A percentile compares a stretch with the other conserved stretches of the same genome.
Evolutionary conservation across 2,797 vertebrate species (phyloP).

Genomic region (Enteromius afrohamiltoni): DNA sequence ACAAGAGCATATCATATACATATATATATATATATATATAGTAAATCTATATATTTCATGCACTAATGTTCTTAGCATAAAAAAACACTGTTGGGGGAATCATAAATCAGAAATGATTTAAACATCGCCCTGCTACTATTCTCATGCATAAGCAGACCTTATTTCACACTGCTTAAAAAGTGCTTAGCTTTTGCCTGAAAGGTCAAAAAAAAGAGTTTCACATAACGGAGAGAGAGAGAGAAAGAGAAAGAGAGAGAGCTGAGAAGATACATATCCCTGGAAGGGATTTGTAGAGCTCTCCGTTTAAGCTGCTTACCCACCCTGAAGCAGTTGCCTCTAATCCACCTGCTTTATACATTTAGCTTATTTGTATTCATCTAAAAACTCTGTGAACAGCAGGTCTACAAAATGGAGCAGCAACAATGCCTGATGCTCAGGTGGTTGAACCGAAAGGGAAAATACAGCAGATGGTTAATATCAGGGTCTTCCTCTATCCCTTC

Average conservation of each 20-base stretch:
- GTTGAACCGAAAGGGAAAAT: conserved; percentile 35
- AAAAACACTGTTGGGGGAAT: background rate
- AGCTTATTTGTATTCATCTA: conserved; percentile 48
- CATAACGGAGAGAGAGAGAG: background rate
- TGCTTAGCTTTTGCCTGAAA: conserved; percentile 27
- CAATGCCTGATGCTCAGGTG: conserved; percentile 37
- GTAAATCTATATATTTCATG: too few relatives aligned
- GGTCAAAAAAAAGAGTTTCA: conserved; percentile 47
- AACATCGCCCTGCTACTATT: conserved; percentile 1
- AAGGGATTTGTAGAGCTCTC: conserved; percentile 52
- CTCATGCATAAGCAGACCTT: conserved; percentile 14
- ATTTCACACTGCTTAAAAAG: conserved; percentile 29
- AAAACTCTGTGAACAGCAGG: conserved; percentile 31
- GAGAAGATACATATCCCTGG: conserved; percentile 24
- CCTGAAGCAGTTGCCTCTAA: conserved; percentile 46
- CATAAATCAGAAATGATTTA: background rate
- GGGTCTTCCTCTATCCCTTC: conserved; percentile 29
- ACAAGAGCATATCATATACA: background rate
- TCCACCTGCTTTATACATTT: conserved; percentile 52
- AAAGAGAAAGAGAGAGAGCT: background rate
- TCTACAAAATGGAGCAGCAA: conserved; percentile 43
- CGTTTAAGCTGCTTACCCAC: conserved; percentile 54
- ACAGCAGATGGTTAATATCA: conserved; percentile 20
- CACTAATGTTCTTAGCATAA: background rate
- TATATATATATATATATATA: background rate